A percentile compares a stretch with the other conserved stretches of the same genome.
Evolutionary conservation across 1,140 invertebrate species (phyloP).

Genomic region (Plodia interpunctella): DNA sequence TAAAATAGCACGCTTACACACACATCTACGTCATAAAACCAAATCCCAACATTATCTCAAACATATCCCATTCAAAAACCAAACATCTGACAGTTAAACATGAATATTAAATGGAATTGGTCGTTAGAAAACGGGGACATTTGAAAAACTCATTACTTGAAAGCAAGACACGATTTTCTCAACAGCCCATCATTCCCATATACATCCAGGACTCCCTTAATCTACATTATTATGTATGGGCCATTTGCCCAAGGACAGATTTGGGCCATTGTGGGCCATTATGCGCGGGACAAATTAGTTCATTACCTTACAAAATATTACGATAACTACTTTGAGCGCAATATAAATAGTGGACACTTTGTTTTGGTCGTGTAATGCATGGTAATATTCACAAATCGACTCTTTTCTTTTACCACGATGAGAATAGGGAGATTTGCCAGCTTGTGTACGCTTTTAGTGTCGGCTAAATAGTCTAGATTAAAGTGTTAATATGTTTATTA

Average conservation of each 20-base stretch:
- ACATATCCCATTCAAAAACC: not conserved
- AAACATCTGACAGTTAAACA: not conserved
- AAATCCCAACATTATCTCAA: not conserved
- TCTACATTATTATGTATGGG: conserved; percentile 14
- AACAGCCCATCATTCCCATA: conserved; percentile 3
- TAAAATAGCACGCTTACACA: not conserved
- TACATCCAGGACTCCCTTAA: conserved; percentile 4
- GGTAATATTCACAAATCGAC: not conserved
- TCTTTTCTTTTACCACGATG: no score
- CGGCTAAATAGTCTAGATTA: no score
- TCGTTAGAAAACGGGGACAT: not conserved
- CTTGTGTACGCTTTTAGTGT: no score
- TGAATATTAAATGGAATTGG: not conserved
- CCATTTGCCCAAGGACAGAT: conserved; percentile 15
- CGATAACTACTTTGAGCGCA: not conserved
- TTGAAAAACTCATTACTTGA: conserved; percentile 6
- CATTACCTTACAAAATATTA: conserved; percentile 15
- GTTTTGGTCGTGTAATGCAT: not conserved
- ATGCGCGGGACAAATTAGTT: conserved; percentile 18
- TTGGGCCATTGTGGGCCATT: conserved; percentile 12
- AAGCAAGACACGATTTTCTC: conserved; percentile 8
- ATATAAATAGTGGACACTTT: not conserved
- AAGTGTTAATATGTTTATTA: no score
- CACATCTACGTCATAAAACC: not conserved
- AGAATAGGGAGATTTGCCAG: no score